Conservation (phyloP, 2,113 vertebrate genomes). For the Orthonyx spaldingii region DNA sequence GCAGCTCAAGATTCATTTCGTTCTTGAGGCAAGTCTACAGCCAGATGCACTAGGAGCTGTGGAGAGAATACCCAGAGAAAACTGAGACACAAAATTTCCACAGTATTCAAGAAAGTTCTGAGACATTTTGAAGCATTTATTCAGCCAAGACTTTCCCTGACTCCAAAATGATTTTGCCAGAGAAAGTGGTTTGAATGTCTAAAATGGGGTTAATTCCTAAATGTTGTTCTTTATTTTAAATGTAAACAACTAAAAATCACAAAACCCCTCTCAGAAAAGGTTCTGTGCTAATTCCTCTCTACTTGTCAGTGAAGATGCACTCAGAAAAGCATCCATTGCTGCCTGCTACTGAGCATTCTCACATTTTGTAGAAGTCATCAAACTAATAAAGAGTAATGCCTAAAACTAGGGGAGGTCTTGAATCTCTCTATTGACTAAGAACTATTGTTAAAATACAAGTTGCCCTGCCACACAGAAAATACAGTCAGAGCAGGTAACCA, state of each 20-base stretch:
- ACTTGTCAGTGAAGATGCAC: neutral
- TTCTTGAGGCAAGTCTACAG: neutral
- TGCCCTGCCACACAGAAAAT: neutral
- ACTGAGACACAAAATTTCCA: neutral
- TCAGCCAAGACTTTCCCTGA: neutral
- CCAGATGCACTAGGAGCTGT: neutral
- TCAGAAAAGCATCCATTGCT: neutral
- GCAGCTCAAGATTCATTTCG: neutral
- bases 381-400: neutral
- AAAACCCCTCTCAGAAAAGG: neutral
- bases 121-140: neutral
- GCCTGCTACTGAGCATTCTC: neutral
- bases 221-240: neutral
- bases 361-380: neutral
- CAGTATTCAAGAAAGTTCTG: neutral
- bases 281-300: neutral
- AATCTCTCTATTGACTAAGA: neutral
- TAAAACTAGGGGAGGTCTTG: neutral
- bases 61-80: neutral
- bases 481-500: neutral
- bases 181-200: neutral
- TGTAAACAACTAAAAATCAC: neutral
- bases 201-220: neutral
- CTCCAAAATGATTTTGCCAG: neutral
- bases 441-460: neutral